A percentile compares a stretch with the other conserved stretches of the same genome.
Conservation (phyloP, 2,888 invertebrate species). For the Andrena praecox region DNA sequence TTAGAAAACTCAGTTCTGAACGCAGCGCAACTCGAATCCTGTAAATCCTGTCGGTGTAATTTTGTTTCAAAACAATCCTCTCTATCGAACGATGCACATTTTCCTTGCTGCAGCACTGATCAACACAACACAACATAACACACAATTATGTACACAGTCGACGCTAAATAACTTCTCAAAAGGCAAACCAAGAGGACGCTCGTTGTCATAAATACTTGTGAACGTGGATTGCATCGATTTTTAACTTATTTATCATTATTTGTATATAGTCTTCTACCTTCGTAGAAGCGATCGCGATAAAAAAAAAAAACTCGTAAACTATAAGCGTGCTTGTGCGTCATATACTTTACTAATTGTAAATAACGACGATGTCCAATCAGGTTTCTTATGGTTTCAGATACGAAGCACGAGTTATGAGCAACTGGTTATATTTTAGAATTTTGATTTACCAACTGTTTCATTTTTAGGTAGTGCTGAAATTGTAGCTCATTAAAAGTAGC, state of each 20-base stretch:
- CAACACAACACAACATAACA: neutral
- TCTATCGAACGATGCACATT: conserved; percentile 2
- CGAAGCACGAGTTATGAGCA: neutral
- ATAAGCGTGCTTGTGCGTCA: neutral
- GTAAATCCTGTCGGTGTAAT: neutral
- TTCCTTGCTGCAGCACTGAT: neutral
- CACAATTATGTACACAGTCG: neutral
- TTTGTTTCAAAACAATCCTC: conserved; percentile 15
- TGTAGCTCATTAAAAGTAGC: neutral
- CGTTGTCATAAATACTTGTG: neutral
- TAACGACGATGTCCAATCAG: neutral
- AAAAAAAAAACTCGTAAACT: neutral
- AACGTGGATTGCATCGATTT: neutral
- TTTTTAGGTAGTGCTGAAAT: neutral
- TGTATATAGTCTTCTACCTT: neutral
- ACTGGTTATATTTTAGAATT: neutral
- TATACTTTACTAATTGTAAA: neutral
- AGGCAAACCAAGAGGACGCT: neutral
- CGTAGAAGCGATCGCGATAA: neutral
- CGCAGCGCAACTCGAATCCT: neutral
- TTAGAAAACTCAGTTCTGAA: neutral
- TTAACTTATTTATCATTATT: neutral
- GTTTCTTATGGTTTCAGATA: neutral
- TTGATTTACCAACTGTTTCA: neutral
- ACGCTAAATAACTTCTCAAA: neutral